Evolutionary conservation across 2,888 invertebrate genomes (phyloP).

Genomic region (Hirtodrosophila histrioides): DNA sequence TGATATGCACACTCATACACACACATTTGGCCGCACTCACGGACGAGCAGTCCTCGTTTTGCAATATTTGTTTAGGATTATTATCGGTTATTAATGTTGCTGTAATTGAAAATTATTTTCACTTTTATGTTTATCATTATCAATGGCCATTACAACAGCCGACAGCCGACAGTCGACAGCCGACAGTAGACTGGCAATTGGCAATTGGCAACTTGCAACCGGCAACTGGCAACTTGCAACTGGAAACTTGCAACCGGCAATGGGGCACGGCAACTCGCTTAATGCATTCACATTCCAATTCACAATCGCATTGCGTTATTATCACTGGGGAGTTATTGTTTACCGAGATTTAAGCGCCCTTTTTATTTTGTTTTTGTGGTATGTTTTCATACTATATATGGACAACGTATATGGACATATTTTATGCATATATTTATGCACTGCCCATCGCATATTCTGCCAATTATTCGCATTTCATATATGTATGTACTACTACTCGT

Average conservation of each 20-base stretch:
- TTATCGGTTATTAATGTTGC: conserved; percentile 79
- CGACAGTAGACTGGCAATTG: conserved; percentile 7
- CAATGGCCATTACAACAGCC: conserved; percentile 42
- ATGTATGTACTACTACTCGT: conserved; percentile 4
- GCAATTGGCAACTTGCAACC: conserved; percentile 16
- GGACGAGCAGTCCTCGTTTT: conserved; percentile 19
- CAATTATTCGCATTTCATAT: conserved; percentile 52
- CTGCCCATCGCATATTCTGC: conserved; percentile 42
- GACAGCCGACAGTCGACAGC: conserved; percentile 14
- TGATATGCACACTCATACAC: conserved; percentile 67
- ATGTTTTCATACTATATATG: conserved; percentile 4
- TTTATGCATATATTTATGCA: conserved; percentile 62
- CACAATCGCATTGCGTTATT: conserved; percentile 39
- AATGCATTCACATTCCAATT: conserved; percentile 45
- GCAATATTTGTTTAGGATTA: conserved; percentile 80
- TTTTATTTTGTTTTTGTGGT: conserved; percentile 16
- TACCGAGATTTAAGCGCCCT: conserved; percentile 70
- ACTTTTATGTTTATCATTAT: conserved; percentile 73
- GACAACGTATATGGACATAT: conserved; percentile 30
- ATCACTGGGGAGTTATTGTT: conserved; percentile 77
- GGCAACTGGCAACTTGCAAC: conserved; percentile 7
- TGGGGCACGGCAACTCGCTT: conserved; percentile 26
- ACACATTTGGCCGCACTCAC: conserved; percentile 5
- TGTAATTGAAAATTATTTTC: conserved; percentile 81
- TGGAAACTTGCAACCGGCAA: conserved; percentile 3